A percentile compares a stretch with the other conserved stretches of the same genome.
These are phyloP conservation scores for Hormiphora californensis DNA, from an alignment of 37 sponge, comb jelly and placozoan species.

Conservation along the genomic window DNA sequence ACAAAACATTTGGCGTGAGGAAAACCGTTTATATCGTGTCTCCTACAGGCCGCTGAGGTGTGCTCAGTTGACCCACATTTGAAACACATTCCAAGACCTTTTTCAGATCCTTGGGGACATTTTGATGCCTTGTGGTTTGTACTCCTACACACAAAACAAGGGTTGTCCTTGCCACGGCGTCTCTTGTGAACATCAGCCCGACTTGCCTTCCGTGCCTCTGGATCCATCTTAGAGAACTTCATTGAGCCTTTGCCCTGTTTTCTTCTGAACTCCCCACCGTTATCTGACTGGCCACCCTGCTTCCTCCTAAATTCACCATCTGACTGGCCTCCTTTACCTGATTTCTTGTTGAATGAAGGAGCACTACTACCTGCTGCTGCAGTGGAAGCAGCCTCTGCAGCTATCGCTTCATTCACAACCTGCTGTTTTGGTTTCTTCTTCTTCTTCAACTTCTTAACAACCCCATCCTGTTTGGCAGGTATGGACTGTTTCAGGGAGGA, in stretches of 20 bases:
- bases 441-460: constrained; percentile 51
- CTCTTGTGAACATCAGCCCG: constrained; percentile 20
- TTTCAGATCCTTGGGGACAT: constrained; percentile 56
- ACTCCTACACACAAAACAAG: constrained; percentile 76
- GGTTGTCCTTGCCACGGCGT: constrained; percentile 43
- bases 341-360: background rate
- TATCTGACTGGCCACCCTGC: too few relatives aligned
- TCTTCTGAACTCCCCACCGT: too few relatives aligned
- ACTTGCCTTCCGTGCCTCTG: background rate
- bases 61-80: constrained; percentile 77
- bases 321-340: too few relatives aligned
- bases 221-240: constrained; percentile 37
- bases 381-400: background rate
- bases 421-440: constrained; percentile 58
- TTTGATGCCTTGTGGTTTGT: constrained; percentile 64
- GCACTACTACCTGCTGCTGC: too few relatives aligned
- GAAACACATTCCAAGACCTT: constrained; percentile 64
- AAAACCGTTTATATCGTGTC: constrained; percentile 57
- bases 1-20: constrained; percentile 94
- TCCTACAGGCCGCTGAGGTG: constrained; percentile 60
- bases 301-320: too few relatives aligned
- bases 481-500: constrained; percentile 53
- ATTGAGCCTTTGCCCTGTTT: constrained; percentile 43
- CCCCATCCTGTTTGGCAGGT: background rate
- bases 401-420: constrained; percentile 33